Evolutionary conservation across 1,140 invertebrate species (phyloP).

Genomic region (Teleopsis dalmanni): DNA sequence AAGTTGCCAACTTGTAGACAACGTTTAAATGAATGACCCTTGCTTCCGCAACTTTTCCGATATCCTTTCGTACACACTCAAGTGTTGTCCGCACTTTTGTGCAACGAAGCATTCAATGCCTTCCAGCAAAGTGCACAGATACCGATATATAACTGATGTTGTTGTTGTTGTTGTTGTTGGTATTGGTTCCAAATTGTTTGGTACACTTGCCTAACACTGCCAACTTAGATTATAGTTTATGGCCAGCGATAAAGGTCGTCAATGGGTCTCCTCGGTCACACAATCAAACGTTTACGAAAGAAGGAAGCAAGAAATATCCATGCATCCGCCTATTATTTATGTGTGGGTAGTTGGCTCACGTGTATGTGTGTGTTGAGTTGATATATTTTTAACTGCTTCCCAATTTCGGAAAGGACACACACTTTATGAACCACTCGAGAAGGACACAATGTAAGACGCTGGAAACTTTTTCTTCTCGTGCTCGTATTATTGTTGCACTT

Average conservation of each 20-base stretch:
- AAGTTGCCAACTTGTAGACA: slow-evolving; percentile 10
- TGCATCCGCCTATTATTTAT: no score
- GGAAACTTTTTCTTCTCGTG: no score
- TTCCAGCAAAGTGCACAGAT: no score
- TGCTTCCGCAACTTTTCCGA: slow-evolving; percentile 3
- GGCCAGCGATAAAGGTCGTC: slow-evolving; percentile 11
- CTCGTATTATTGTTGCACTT: no score
- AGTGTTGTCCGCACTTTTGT: background rate
- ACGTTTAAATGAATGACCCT: slow-evolving; percentile 13
- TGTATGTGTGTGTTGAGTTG: no score
- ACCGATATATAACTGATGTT: no score
- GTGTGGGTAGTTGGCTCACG: no score
- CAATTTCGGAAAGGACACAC: no score
- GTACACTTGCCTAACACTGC: background rate
- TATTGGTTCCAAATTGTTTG: background rate
- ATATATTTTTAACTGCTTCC: no score
- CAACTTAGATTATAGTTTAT: slow-evolving; percentile 10
- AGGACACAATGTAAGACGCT: no score
- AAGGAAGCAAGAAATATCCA: no score
- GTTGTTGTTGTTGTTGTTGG: background rate
- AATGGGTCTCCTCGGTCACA: slow-evolving; percentile 1
- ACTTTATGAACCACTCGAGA: no score
- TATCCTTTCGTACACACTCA: background rate
- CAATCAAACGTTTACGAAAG: background rate
- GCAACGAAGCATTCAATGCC: slow-evolving; percentile 3